These are phyloP conservation scores for Rhinoptilus africanus DNA, from an alignment of 2,113 vertebrate species.

Conservation along the genomic window DNA sequence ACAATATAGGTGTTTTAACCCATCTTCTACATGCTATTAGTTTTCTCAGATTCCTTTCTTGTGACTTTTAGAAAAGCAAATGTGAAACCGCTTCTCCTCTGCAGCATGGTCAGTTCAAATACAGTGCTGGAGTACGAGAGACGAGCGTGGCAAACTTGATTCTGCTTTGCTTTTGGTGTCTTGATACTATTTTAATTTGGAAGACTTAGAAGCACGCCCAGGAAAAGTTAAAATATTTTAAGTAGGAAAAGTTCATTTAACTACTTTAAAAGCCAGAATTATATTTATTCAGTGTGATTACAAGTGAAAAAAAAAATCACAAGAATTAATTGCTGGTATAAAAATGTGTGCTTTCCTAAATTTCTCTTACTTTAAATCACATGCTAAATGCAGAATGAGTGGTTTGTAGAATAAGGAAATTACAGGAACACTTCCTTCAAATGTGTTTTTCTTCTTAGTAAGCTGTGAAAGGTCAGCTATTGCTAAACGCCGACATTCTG, in stretches of 20 bases:
- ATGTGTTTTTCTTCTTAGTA: background rate
- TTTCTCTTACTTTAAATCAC: background rate
- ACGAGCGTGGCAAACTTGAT: background rate
- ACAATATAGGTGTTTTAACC: background rate
- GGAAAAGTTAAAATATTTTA: background rate
- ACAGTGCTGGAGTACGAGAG: background rate
- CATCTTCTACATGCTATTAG: background rate
- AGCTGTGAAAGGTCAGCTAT: slow-evolving; percentile 49
- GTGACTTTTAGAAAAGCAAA: background rate
- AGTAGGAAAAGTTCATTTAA: background rate
- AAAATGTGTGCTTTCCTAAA: background rate
- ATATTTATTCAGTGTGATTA: background rate
- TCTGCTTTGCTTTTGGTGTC: background rate
- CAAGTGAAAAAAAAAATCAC: background rate
- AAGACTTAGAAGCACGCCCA: background rate
- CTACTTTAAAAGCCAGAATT: background rate
- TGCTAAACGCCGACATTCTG: background rate
- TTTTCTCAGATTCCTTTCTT: background rate
- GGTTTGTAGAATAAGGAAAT: slow-evolving; percentile 30
- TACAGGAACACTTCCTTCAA: slow-evolving; percentile 22
- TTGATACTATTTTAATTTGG: background rate
- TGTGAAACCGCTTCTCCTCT: background rate
- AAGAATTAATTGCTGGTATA: background rate
- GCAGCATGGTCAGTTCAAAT: background rate
- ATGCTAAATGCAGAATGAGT: background rate